Percentiles rank a stretch among this genome's conserved stretches.
phyloP scores from a whole-genome alignment of 2,113 vertebrate species.

The Hippocampus barbouri region DNA sequence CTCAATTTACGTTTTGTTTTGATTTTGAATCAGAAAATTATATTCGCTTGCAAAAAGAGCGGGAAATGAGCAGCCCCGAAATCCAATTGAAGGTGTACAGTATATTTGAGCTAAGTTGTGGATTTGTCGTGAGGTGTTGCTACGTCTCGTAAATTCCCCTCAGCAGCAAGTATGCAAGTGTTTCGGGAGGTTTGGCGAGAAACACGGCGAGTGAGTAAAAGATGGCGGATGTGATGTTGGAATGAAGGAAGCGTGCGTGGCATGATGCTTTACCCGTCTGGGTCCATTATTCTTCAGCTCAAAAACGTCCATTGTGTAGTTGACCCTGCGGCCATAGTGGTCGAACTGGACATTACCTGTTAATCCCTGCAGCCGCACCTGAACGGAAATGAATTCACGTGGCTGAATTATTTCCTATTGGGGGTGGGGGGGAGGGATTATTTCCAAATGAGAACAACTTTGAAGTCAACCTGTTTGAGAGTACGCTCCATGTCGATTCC shows the following conservation, averaged over 20 bases:
- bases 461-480: conserved; percentile 50
- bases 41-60: no score
- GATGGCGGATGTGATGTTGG: background rate
- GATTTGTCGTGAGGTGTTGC: no score
- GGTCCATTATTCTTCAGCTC: conserved; percentile 94
- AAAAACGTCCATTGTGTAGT: conserved; percentile 98
- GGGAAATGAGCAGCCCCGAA: no score
- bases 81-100: no score
- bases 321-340: conserved; percentile 94
- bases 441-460: background rate
- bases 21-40: no score
- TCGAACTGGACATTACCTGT: conserved; percentile 99
- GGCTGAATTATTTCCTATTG: background rate
- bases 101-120: no score
- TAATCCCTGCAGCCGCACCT: conserved; percentile 96
- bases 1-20: no score
- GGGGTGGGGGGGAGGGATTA: no score
- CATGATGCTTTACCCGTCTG: conserved; percentile 77
- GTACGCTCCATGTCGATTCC: conserved; percentile 74
- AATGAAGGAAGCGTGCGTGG: conserved; percentile 13
- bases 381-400: conserved; percentile 11
- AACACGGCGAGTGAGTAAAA: background rate
- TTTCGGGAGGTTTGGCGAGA: no score
- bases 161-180: no score
- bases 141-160: no score